Evolutionary conservation across 2,797 vertebrate species (phyloP).

Genomic region (Coilia nasus): DNA sequence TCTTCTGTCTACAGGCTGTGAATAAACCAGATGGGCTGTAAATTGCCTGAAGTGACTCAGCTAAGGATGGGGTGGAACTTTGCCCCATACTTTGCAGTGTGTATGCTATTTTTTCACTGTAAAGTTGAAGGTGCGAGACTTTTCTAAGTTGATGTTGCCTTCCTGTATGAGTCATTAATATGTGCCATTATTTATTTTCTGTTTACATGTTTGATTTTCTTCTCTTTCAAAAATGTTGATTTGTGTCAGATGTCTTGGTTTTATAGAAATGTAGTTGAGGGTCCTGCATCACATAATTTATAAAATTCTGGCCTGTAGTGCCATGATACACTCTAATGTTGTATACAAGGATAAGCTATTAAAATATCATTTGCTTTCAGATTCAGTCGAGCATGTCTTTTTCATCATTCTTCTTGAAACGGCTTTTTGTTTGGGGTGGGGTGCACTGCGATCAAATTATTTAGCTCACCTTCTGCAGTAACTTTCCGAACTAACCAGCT

Average conservation of each 20-base stretch:
- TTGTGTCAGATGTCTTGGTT: too few species aligned
- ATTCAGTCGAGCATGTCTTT: too few species aligned
- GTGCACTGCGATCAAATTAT: too few species aligned
- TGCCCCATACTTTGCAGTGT: neutral
- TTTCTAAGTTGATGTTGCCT: neutral
- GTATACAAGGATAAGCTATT: neutral
- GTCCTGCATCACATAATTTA: too few species aligned
- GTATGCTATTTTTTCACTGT: neutral
- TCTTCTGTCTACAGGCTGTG: constrained; percentile 59
- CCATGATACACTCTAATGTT: neutral
- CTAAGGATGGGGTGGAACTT: neutral
- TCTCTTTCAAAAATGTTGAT: too few species aligned
- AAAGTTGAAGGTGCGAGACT: neutral
- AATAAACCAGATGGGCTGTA: constrained; percentile 56
- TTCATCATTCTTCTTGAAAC: too few species aligned
- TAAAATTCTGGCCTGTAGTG: too few species aligned
- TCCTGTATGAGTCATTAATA: neutral
- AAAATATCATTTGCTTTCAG: neutral
- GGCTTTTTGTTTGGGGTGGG: too few species aligned
- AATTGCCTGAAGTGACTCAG: constrained; percentile 21
- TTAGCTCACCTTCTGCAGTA: too few species aligned
- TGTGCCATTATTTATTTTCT: neutral
- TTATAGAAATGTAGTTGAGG: too few species aligned
- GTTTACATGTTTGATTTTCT: neutral
- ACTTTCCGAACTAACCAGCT: neutral